These are phyloP conservation scores for Drymodes brunneopygia DNA, from an alignment of 2,113 vertebrate species.

Conservation along the genomic window DNA sequence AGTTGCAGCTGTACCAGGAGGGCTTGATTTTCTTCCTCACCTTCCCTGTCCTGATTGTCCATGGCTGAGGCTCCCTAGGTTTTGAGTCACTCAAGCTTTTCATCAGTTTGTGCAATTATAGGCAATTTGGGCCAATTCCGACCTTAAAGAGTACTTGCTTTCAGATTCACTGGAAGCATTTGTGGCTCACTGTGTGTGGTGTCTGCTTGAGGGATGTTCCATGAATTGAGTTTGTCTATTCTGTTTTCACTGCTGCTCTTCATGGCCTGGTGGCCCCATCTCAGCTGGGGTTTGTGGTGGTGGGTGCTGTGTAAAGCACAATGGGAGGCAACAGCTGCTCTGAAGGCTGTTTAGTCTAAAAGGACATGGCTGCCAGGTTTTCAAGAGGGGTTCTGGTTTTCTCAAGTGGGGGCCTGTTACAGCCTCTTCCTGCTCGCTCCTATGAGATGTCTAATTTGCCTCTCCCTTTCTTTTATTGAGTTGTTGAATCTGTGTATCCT, in stretches of 20 bases:
- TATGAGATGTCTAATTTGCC: not conserved
- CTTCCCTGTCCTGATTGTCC: not conserved
- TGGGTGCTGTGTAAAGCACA: not conserved
- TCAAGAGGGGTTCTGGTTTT: not conserved
- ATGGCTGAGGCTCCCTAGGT: not conserved
- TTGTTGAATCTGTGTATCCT: not conserved
- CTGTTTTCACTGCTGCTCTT: not conserved
- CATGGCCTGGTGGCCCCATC: not conserved
- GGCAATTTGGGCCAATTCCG: not conserved
- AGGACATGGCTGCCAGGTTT: not conserved
- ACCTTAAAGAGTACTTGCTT: not conserved
- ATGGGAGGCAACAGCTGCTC: not conserved
- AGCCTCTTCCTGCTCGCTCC: not conserved
- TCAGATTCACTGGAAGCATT: not conserved
- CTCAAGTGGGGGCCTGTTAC: not conserved
- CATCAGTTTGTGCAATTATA: not conserved
- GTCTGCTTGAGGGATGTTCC: not conserved
- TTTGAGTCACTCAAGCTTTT: not conserved
- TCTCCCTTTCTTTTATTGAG: not conserved
- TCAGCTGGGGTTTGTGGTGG: not conserved
- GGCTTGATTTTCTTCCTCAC: not conserved
- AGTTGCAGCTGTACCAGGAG: not conserved
- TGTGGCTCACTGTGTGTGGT: not conserved
- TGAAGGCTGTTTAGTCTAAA: not conserved
- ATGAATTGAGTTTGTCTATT: not conserved